A percentile compares a stretch with the other conserved stretches of the same genome.
These are phyloP conservation scores for Oryzias javanicus DNA, from an alignment of 2,113 vertebrate species.

Conservation along the genomic window DNA sequence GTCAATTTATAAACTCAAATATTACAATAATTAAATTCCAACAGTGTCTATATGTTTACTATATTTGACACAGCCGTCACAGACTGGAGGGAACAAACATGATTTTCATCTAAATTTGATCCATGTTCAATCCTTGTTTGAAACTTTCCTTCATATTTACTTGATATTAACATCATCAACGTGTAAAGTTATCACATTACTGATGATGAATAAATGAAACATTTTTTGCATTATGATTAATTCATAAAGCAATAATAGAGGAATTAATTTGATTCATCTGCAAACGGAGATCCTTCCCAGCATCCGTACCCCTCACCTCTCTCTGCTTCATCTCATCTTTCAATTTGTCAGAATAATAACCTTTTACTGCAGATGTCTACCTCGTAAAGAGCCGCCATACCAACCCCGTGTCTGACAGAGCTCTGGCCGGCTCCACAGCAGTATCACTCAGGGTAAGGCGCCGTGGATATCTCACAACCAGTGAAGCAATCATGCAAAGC, in stretches of 20 bases:
- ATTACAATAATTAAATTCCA: too few relatives aligned
- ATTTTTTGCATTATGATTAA: not conserved
- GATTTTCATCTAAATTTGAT: too few relatives aligned
- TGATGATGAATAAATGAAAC: not conserved
- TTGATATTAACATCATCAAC: not conserved
- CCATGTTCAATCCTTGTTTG: not conserved
- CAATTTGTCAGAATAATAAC: too few relatives aligned
- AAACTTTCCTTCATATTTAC: too few relatives aligned
- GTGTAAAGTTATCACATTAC: not conserved
- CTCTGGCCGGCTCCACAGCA: conserved; percentile 18
- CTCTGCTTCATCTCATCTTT: not conserved
- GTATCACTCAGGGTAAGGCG: conserved; percentile 40
- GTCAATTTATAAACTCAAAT: too few relatives aligned
- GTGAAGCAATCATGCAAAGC: conserved; percentile 64
- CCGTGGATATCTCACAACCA: conserved; percentile 36
- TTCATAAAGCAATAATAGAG: not conserved
- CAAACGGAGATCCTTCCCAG: not conserved
- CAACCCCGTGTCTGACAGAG: conserved; percentile 37
- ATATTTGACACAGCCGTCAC: too few relatives aligned
- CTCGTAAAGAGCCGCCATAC: conserved; percentile 11
- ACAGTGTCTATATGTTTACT: too few relatives aligned
- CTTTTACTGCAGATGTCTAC: not conserved
- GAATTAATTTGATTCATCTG: not conserved
- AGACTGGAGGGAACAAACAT: too few relatives aligned
- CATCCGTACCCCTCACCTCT: not conserved